Base-by-base conservation (phyloP, 2,888 invertebrate genomes). In the Cantharis nigra region DNA sequence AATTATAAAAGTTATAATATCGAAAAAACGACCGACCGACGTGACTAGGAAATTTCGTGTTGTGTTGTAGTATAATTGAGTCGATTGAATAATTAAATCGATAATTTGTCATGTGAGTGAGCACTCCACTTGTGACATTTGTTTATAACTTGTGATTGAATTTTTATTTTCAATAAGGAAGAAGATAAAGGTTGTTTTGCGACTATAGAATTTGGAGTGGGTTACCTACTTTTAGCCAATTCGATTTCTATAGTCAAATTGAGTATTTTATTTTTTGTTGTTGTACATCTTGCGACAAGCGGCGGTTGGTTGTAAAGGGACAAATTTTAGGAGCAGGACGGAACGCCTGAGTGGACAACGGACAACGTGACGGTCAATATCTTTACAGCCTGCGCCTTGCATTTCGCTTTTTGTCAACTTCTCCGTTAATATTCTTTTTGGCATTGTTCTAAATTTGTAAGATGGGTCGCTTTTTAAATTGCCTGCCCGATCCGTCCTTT, bases 361-460 rank as follows among this genome's bases (percentile, higher is more conserved):
- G 72, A 63, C 76, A 30, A 74, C 75, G 69, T 71, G 69, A 80
- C 82, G 82, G 82, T 83, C 83, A 83, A 83, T 81, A 82, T 83
- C 82, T 81, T 81, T 80, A 80, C 80, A 79, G 81, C 81, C 83
- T 82, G 83, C 83, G 83, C 83, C 82, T 81, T 83, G 74, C 74
- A 76, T 76, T 78, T 76, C 65, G 63, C 64, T 72, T 75, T 72
- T 67, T 67, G 26, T 67, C 65, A 67, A 67, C 11, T 67, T 67
- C 26, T 26, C 20, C 26, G 65, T 67, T 67, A 20, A 23, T 67
- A 26, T 26, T 67, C 65, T 23, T 67, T 67, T 67, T 23, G 26
- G 65, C 65, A 67, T 49, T 49, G 49, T 49, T 49, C 13, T 49
- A 49, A 49, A 49, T n/a, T n/a, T n/a, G 2, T 49, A 49, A 49